Evolutionary conservation across 37 sponge, comb jelly and placozoan genomes (phyloP).

Genomic region (Spongia lamella): DNA sequence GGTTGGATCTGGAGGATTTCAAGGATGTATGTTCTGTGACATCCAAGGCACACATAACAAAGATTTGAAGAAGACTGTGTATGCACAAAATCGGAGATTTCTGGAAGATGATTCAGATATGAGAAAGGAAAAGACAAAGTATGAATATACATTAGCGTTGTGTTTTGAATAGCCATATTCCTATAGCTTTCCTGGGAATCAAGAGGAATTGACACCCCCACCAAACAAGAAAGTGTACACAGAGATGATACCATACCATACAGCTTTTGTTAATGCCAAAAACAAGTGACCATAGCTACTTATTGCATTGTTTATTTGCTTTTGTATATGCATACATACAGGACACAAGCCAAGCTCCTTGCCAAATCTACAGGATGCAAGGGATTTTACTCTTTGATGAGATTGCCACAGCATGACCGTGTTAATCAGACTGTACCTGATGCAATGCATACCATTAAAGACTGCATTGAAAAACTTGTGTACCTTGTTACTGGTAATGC

Average conservation of each 20-base stretch:
- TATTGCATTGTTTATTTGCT: too few species aligned
- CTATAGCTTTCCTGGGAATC: too few species aligned
- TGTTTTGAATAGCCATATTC: too few species aligned
- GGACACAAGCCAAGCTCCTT: neutral
- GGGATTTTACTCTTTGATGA: conserved; percentile 20
- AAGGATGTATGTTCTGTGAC: conserved; percentile 26
- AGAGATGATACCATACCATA: conserved; percentile 17
- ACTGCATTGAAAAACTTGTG: conserved; percentile 19
- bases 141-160: too few species aligned
- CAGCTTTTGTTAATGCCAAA: neutral
- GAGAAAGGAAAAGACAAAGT: too few species aligned
- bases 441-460: conserved; percentile 40
- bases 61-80: too few species aligned
- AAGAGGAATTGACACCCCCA: conserved; percentile 3
- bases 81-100: too few species aligned
- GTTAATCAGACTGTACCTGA: conserved; percentile 15
- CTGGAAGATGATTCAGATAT: too few species aligned
- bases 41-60: neutral
- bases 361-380: conserved; percentile 31
- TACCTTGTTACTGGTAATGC: conserved; percentile 17
- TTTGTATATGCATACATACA: too few species aligned
- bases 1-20: conserved; percentile 16
- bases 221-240: conserved; percentile 8
- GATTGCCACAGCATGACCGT: conserved; percentile 18
- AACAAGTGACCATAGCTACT: neutral